Conservation (phyloP, 2,888 invertebrate species). For the Morinoia aosen region DNA sequence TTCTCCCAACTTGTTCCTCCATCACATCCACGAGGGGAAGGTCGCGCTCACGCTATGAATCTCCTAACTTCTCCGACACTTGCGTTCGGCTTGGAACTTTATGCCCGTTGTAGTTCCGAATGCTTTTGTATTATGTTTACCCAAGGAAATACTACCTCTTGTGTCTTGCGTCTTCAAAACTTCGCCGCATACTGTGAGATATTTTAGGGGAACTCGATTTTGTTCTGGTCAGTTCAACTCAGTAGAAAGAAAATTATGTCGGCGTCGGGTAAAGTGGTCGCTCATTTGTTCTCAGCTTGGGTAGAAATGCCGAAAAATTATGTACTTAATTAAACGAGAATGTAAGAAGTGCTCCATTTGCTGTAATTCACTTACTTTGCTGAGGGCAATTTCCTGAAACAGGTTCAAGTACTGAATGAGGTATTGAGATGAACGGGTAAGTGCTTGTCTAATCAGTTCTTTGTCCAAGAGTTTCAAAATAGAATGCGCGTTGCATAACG, state of each 20-base stretch:
- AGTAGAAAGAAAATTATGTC: background rate
- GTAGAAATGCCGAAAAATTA: background rate
- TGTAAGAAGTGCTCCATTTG: background rate
- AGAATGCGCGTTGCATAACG: too few relatives aligned
- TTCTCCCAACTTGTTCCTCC: background rate
- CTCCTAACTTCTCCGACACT: background rate
- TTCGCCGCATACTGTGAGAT: background rate
- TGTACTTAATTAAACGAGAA: background rate
- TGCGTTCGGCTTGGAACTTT: background rate
- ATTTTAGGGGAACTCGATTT: background rate
- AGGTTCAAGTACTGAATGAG: too few relatives aligned
- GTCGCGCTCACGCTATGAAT: background rate
- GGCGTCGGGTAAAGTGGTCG: background rate
- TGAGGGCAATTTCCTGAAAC: background rate
- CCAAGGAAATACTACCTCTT: background rate
- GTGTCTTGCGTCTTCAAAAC: background rate
- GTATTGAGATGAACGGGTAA: too few relatives aligned
- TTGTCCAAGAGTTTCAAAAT: too few relatives aligned
- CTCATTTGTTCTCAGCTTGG: background rate
- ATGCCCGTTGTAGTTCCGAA: background rate
- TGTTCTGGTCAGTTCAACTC: background rate
- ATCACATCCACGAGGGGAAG: background rate
- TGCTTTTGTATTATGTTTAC: background rate
- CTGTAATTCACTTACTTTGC: background rate
- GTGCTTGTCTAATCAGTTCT: too few relatives aligned